Conservation (phyloP, 2,797 vertebrate genomes). For the Pangasius krempfi region DNA sequence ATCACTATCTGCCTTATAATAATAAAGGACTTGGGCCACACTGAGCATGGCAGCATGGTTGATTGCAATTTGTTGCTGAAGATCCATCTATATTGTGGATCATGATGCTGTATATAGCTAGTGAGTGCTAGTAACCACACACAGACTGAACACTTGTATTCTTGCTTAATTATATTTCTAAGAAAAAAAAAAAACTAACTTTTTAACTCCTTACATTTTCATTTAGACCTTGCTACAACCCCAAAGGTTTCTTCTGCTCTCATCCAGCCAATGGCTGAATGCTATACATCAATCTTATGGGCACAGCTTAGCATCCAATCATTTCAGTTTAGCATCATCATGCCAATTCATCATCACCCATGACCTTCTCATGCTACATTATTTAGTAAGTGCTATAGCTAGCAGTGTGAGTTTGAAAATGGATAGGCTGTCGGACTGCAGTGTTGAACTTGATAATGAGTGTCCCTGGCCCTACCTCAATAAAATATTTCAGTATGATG, state of each 20-base stretch:
- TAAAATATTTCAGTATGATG: not conserved
- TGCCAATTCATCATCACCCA: not conserved
- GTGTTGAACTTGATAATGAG: not conserved
- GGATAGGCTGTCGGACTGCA: not conserved
- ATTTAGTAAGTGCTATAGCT: not conserved
- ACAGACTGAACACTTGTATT: not conserved
- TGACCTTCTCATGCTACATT: slow-evolving; percentile 28
- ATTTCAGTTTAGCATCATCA: slow-evolving; percentile 1
- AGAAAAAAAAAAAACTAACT: no score
- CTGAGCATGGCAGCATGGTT: not conserved
- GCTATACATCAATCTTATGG: slow-evolving; percentile 1
- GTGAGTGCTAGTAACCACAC: not conserved
- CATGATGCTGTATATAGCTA: not conserved
- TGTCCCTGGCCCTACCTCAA: not conserved
- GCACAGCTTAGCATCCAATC: not conserved
- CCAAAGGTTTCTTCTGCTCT: not conserved
- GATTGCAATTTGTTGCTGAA: not conserved
- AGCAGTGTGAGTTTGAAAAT: not conserved
- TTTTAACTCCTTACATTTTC: not conserved
- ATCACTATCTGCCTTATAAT: not conserved
- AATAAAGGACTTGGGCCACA: not conserved
- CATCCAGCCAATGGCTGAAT: not conserved
- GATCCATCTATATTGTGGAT: not conserved
- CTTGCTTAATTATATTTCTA: not conserved
- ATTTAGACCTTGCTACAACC: not conserved